Percentiles rank a stretch among this genome's conserved stretches.
These are phyloP conservation scores for Aplocera efformata DNA, from an alignment of 2,888 invertebrate genomes.

Conservation along the genomic window DNA sequence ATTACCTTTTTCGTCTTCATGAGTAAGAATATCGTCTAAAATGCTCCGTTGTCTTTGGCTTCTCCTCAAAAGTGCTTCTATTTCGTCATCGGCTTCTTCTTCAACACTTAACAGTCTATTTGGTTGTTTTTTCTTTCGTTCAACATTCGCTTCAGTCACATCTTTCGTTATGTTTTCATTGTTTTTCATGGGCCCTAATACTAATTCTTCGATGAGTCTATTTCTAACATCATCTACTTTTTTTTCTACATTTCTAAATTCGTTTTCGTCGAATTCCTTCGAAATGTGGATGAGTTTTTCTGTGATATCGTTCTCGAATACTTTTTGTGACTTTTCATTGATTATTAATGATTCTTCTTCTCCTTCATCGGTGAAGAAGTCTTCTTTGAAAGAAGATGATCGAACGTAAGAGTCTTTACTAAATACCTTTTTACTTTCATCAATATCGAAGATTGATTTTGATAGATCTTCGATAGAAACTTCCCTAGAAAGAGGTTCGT, in stretches of 20 bases:
- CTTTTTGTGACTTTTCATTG: constrained; percentile 64
- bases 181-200: constrained; percentile 56
- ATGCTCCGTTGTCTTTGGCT: constrained; percentile 85
- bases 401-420: constrained; percentile 72
- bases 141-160: constrained; percentile 59
- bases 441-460: constrained; percentile 74
- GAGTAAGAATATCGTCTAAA: constrained; percentile 84
- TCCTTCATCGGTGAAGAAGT: constrained; percentile 62
- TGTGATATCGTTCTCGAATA: constrained; percentile 73
- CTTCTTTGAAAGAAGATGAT: constrained; percentile 73
- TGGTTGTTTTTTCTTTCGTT: constrained; percentile 54
- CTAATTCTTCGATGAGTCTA: constrained; percentile 69
- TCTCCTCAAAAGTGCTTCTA: constrained; percentile 83
- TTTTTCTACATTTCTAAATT: constrained; percentile 50
- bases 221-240: constrained; percentile 64
- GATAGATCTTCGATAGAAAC: constrained; percentile 81
- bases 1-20: constrained; percentile 81
- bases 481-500: constrained; percentile 77
- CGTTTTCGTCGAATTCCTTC: constrained; percentile 67
- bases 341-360: constrained; percentile 65
- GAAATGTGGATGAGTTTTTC: constrained; percentile 70
- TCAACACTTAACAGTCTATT: constrained; percentile 57
- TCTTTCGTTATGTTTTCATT: constrained; percentile 66
- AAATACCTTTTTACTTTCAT: constrained; percentile 73
- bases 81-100: constrained; percentile 80